Percentiles rank a stretch among this genome's conserved stretches.
These are phyloP conservation scores for Erithacus rubecula DNA, from an alignment of 2,797 vertebrate species.

Conservation along the genomic window DNA sequence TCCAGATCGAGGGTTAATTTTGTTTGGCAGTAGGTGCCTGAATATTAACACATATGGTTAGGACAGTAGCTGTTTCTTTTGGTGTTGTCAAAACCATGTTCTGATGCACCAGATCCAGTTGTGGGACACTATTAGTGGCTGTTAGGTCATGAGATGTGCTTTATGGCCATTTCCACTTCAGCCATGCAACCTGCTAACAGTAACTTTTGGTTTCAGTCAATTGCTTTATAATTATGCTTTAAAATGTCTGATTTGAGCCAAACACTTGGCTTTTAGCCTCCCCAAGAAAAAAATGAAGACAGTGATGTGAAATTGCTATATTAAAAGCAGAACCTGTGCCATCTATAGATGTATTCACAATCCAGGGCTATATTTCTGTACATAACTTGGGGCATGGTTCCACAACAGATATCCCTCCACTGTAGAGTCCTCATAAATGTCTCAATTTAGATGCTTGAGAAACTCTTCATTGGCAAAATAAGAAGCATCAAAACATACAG, in stretches of 20 bases:
- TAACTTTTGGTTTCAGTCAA: conserved; percentile 32
- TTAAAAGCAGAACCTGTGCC: not conserved
- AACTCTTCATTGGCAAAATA: not conserved
- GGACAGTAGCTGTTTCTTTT: not conserved
- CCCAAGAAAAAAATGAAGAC: not conserved
- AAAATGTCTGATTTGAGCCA: conserved; percentile 27
- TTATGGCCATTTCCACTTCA: not conserved
- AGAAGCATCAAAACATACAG: not conserved
- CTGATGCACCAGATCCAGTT: not conserved
- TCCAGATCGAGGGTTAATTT: not conserved
- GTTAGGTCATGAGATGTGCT: not conserved
- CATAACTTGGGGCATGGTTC: not conserved
- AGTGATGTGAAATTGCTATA: not conserved
- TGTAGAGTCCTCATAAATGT: not conserved
- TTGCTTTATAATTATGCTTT: conserved; percentile 39
- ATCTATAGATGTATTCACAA: not conserved
- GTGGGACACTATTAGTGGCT: not conserved
- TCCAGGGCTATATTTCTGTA: not conserved
- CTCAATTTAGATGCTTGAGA: not conserved
- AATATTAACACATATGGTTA: not conserved
- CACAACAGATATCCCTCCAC: not conserved
- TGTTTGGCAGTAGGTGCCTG: not conserved
- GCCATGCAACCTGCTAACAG: not conserved
- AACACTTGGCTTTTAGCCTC: conserved; percentile 24
- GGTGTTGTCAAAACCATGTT: not conserved